phyloP scores from a whole-genome alignment of 2,888 invertebrate species.

The Dinocampus coccinellae region DNA sequence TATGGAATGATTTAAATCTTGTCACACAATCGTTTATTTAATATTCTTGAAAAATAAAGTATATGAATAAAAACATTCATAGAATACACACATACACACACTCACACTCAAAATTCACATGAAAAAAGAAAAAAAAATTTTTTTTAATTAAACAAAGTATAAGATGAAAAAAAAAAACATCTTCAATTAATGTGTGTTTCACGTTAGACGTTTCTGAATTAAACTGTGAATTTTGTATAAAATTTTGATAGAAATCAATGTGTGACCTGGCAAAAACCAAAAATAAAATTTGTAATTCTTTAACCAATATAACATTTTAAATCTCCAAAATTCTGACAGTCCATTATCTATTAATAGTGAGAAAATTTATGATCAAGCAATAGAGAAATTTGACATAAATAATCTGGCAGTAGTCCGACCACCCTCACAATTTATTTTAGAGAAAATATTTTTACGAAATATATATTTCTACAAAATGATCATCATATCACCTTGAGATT shows the following conservation, averaged over 20 bases:
- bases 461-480: background rate
- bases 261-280: conserved; percentile 35
- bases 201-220: background rate
- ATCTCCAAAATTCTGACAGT: conserved; percentile 42
- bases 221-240: background rate
- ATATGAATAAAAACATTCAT: background rate
- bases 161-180: background rate
- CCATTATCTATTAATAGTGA: conserved; percentile 49
- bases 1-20: background rate
- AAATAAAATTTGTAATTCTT: conserved; percentile 45
- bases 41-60: background rate
- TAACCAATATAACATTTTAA: conserved; percentile 47
- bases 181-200: conserved; percentile 26
- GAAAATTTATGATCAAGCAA: conserved; percentile 45
- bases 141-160: background rate
- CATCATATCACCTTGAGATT: conserved; percentile 9
- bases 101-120: background rate
- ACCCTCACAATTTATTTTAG: conserved; percentile 36
- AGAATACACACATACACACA: background rate
- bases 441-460: conserved; percentile 10
- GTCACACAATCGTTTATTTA: conserved; percentile 19
- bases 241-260: conserved; percentile 31
- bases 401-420: conserved; percentile 38
- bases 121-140: background rate
- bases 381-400: conserved; percentile 42